These are phyloP conservation scores for Amblyjoppa proteus DNA, from an alignment of 2,888 invertebrate genomes.

Conservation along the genomic window DNA sequence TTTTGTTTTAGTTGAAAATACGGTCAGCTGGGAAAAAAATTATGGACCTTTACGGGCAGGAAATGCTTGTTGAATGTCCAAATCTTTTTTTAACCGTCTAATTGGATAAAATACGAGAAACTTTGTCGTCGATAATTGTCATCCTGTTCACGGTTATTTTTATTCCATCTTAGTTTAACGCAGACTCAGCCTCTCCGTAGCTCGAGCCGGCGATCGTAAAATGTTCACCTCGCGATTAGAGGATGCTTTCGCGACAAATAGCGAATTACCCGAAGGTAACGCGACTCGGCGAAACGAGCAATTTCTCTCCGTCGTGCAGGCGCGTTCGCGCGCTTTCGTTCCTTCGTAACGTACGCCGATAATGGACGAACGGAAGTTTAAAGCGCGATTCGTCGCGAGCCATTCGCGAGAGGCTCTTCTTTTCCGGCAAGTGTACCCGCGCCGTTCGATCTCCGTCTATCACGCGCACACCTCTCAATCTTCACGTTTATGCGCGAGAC, in stretches of 20 bases:
- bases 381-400: slow-evolving; percentile 29
- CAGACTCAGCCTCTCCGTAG: not conserved
- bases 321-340: slow-evolving; percentile 56
- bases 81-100: not conserved
- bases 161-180: not conserved
- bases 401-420: slow-evolving; percentile 28
- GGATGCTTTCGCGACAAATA: slow-evolving; percentile 71
- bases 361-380: slow-evolving; percentile 70
- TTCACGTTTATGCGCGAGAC: slow-evolving; percentile 32
- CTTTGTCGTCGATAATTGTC: not conserved
- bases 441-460: slow-evolving; percentile 26
- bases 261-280: slow-evolving; percentile 71
- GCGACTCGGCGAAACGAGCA: slow-evolving; percentile 70
- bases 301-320: slow-evolving; percentile 70
- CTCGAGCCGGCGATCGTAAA: slow-evolving; percentile 72
- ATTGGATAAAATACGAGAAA: not conserved
- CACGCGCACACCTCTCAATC: slow-evolving; percentile 42
- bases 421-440: slow-evolving; percentile 43
- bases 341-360: slow-evolving; percentile 27
- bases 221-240: slow-evolving; percentile 72
- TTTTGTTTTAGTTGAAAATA: too few species aligned
- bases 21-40: not conserved
- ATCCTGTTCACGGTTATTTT: not conserved
- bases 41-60: not conserved
- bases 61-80: not conserved